These are phyloP conservation scores for Enhydra lutris DNA, from an alignment of 2,113 vertebrate genomes.

Conservation along the genomic window DNA sequence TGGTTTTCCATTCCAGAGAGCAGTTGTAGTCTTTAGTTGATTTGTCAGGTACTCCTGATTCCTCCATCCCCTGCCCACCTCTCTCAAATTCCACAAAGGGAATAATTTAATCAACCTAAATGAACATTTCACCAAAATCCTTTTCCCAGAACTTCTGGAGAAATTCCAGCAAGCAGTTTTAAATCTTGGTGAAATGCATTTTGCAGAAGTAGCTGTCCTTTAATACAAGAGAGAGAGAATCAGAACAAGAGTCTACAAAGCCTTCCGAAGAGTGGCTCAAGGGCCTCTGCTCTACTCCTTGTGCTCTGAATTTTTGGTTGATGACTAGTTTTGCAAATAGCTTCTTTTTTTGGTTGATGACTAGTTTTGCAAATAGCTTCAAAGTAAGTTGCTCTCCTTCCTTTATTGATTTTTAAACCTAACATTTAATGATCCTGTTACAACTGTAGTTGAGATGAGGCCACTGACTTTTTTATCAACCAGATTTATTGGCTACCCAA, in stretches of 20 bases:
- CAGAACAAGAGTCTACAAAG: background rate
- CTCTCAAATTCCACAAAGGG: background rate
- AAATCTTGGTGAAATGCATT: background rate
- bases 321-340: background rate
- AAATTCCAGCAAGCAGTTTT: background rate
- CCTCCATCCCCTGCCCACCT: background rate
- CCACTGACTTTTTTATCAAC: background rate
- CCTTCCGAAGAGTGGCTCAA: background rate
- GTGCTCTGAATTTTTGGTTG: background rate
- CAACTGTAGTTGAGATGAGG: background rate
- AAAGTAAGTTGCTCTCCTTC: background rate
- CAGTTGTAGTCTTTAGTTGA: background rate
- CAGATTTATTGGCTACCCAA: background rate
- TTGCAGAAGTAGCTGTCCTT: background rate
- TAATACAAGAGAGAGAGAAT: background rate
- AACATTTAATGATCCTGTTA: background rate
- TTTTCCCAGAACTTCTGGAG: conserved; percentile 26
- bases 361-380: background rate
- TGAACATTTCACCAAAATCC: background rate
- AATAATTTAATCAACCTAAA: background rate
- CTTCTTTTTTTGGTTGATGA: background rate
- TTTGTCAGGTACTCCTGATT: background rate
- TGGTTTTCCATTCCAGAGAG: background rate
- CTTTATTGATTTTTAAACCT: background rate
- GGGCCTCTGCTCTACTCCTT: background rate